These are phyloP conservation scores for Cremastinae sp. DNA, from an alignment of 2,888 invertebrate genomes.

Conservation along the genomic window DNA sequence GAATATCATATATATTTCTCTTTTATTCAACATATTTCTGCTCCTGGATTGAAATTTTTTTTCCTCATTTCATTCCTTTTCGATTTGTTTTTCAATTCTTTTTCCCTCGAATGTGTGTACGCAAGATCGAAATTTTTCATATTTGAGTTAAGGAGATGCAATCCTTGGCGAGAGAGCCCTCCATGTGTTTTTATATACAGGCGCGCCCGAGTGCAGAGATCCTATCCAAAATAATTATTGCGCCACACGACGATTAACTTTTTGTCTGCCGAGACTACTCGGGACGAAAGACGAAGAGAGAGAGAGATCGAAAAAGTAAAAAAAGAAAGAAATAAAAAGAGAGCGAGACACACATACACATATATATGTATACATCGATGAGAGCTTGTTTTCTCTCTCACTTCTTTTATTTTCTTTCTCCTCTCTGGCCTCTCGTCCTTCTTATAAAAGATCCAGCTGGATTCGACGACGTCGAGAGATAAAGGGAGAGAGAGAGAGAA, in stretches of 20 bases:
- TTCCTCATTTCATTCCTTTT: too few species aligned
- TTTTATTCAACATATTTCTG: too few species aligned
- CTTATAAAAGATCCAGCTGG: constrained; percentile 23
- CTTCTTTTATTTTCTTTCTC: constrained; percentile 22
- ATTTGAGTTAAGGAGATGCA: constrained; percentile 53
- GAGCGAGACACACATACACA: constrained; percentile 28
- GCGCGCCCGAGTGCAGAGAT: constrained; percentile 56
- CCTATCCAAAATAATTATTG: constrained; percentile 74
- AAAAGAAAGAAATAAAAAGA: constrained; percentile 40
- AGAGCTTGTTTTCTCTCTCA: constrained; percentile 20
- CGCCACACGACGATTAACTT: constrained; percentile 77
- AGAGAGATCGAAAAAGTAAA: constrained; percentile 33
- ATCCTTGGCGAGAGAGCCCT: constrained; percentile 13
- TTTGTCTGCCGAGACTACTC: constrained; percentile 71
- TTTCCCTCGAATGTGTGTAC: neutral
- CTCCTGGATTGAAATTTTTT: neutral
- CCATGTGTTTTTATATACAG: neutral
- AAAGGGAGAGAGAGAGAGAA: neutral
- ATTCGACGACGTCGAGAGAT: constrained; percentile 4
- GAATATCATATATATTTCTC: too few species aligned
- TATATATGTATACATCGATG: too few species aligned
- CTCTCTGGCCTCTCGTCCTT: constrained; percentile 27
- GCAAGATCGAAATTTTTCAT: constrained; percentile 14
- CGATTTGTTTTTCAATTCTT: neutral
- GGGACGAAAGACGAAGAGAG: constrained; percentile 52